Base-by-base conservation (phyloP, 1,140 invertebrate species). In the Drosophila micromelanica region DNA sequence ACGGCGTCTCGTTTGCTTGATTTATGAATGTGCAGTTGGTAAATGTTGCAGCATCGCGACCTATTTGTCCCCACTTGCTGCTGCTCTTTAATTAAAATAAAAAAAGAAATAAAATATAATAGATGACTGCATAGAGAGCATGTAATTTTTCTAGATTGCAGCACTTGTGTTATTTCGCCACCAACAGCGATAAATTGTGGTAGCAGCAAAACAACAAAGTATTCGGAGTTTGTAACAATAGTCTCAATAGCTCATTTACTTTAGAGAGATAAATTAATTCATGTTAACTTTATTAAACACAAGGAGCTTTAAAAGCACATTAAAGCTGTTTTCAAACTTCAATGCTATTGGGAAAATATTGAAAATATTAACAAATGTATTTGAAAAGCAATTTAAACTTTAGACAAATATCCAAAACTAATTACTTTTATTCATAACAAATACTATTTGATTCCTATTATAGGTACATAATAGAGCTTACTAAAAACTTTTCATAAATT, bases 91-190 rank as follows among this genome's bases (percentile, higher is more conserved):
- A 89, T 89, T 89, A 89, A 89, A 86, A 87, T 81, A 89, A 77
- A 89, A 84, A 23, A 23, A 23, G 3, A 23, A 23, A 3, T 2
- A 23, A 23, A 23, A 63, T 86, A 55, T 75, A 80, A 85, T 80
- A 60, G 68, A 84, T 85, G 65, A 61, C 61, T 62, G 62, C 48
- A 49, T 74, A 56, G 23, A 57, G 67, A 75, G 74, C 60, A 71
- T 35, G 79, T 76, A 82, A 89, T 87, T 79, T 82, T 75, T 89
- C 76, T 89, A 87, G 82, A 87, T 87, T 72, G 75, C 67, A 81
- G 67, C 65, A 49, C 61, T 76, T 65, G 76, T 70, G 64, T 69
- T 72, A 73, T 86, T 87, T 81, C 67, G 81, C 78, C 73, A 69
- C 82, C 49, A 75, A 68, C 78, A 68, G 78, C 60, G 46, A 81